phyloP scores from a whole-genome alignment of 1,140 invertebrate genomes.

The Drosophila baimaii region DNA sequence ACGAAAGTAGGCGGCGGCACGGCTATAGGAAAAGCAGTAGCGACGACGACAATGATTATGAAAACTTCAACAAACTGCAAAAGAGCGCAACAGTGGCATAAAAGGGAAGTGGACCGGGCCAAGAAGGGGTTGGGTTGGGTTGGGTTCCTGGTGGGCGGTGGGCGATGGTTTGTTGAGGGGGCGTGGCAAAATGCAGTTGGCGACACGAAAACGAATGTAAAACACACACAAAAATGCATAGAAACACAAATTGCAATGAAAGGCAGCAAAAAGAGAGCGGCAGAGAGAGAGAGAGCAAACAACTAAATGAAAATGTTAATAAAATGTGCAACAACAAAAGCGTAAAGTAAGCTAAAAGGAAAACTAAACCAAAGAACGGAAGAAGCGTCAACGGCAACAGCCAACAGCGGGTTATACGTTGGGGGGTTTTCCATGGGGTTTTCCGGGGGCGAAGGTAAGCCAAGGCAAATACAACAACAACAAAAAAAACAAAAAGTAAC shows the following conservation, averaged over 20 bases:
- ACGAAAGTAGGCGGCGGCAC: constrained; percentile 70
- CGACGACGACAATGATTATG: constrained; percentile 75
- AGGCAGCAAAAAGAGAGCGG: constrained; percentile 19
- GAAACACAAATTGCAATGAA: constrained; percentile 82
- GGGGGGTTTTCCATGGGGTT: background rate
- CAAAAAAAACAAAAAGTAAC: constrained; percentile 32
- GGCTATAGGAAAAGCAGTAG: constrained; percentile 32
- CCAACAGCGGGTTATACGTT: constrained; percentile 30
- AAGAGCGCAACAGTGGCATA: constrained; percentile 73
- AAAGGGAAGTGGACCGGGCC: constrained; percentile 36
- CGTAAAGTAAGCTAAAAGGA: constrained; percentile 75
- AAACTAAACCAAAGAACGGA: constrained; percentile 79
- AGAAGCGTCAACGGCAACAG: constrained; percentile 76
- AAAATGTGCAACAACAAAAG: constrained; percentile 76
- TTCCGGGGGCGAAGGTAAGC: constrained; percentile 11
- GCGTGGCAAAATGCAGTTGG: constrained; percentile 53
- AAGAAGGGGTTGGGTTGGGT: constrained; percentile 10
- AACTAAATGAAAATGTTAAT: constrained; percentile 82
- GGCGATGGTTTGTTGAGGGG: background rate
- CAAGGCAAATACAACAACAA: constrained; percentile 5
- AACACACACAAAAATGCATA: constrained; percentile 82
- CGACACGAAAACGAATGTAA: constrained; percentile 83
- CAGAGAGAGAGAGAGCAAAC: constrained; percentile 22
- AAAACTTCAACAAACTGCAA: constrained; percentile 80
- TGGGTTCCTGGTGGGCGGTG: background rate